Base-by-base conservation (phyloP, 2,113 vertebrate species). In the Scophthalmus maximus region DNA sequence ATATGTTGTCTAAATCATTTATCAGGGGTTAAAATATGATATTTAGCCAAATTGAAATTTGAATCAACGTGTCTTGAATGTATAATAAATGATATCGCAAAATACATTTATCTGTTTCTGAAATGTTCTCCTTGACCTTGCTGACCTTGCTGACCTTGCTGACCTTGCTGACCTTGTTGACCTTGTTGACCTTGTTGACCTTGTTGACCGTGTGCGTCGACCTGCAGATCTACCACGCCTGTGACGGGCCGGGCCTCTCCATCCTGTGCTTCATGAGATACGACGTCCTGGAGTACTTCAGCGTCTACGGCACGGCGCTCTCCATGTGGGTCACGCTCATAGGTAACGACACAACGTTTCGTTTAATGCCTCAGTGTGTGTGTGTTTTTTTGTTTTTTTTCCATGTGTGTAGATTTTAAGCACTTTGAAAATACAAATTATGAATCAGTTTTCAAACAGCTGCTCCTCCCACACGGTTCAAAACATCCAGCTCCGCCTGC, bases 251-350 rank as follows among this genome's bases (percentile, higher is more conserved):
- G 0, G 97, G 96, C 1, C 86, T 99, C 6, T 93, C 96, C 0
- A 85, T 98, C 70, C 86, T 99, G 11, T 99, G 98, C 27, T 95
- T 99, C 89, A 93, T 97, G 96, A 94, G 92, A 15, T 95, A 94
- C 0, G 97, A 99, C 56, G 68, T 96, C 47, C 93, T 99, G 89
- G 96, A 99, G 75, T 97, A 97, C 58, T 99, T 99, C 93, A 98
- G 94, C 14, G 92, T 97, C 64, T 98, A 97, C 0, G 95, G 96
- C 23, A 98, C 96, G 0, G 95, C 96, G 0, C 90, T 99, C 53
- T 98, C 97, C 73, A 98, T 98, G 93, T 99, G 98, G 98, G 96
- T 99, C 83, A 98, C 98, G 0, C 93, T 98, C 25, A 94, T 95
- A 73, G 96, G 96, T 98, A 57, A n/a, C 5, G 15, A 10, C 3